These are phyloP conservation scores for Salarias fasciatus DNA, from an alignment of 2,797 vertebrate species.

Conservation along the genomic window DNA sequence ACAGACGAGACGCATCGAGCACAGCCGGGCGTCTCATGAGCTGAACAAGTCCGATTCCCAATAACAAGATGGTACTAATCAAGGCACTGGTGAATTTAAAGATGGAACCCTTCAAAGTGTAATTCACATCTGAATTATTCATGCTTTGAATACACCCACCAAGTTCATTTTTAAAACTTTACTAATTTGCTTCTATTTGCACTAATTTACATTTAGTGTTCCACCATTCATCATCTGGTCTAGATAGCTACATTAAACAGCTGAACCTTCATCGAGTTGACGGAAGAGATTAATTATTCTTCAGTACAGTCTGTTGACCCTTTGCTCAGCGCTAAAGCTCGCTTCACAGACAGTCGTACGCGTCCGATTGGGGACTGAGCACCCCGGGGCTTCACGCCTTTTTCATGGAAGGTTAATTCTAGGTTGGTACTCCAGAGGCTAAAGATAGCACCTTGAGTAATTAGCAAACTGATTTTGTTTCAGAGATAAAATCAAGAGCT, in stretches of 20 bases:
- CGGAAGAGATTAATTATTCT: constrained; percentile 52
- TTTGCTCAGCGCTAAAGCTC: constrained; percentile 43
- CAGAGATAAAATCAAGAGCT: neutral
- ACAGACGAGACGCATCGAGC: constrained; percentile 5
- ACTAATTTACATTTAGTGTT: constrained; percentile 3
- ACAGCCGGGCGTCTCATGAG: constrained; percentile 15
- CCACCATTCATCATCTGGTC: constrained; percentile 34
- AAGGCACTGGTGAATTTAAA: no score
- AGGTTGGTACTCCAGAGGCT: constrained; percentile 10
- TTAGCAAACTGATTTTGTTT: constrained; percentile 17
- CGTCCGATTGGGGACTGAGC: constrained; percentile 23
- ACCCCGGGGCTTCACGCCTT: constrained; percentile 1
- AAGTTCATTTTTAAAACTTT: neutral
- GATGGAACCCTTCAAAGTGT: neutral
- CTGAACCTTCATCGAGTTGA: constrained; percentile 48
- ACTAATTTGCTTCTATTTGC: constrained; percentile 1
- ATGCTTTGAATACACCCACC: neutral
- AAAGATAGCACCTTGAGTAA: constrained; percentile 21
- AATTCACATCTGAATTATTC: neutral
- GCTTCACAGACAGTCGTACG: constrained; percentile 29
- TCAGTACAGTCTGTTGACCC: constrained; percentile 53
- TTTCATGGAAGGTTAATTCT: neutral
- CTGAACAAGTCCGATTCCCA: no score
- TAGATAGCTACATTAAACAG: constrained; percentile 48
- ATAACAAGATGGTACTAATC: no score